phyloP scores from a whole-genome alignment of 2,797 vertebrate genomes.

The Falco rusticolus region DNA sequence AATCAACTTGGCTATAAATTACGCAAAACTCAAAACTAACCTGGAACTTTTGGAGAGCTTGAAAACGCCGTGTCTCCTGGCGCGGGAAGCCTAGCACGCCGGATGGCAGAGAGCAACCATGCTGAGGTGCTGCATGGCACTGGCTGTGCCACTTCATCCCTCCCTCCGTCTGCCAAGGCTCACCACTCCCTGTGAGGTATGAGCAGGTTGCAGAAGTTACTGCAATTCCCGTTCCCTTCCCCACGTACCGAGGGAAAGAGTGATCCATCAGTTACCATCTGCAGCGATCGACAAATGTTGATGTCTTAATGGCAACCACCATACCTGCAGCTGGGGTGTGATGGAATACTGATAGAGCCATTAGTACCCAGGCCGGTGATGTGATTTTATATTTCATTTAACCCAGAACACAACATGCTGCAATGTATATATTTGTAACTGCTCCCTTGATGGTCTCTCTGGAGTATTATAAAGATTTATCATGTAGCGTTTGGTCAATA shows the following conservation, averaged over 20 bases:
- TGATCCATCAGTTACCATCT: not conserved
- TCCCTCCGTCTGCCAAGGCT: not conserved
- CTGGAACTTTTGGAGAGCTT: not conserved
- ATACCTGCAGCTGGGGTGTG: constrained; percentile 25
- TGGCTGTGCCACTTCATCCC: not conserved
- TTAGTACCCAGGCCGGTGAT: constrained; percentile 35
- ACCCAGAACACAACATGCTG: constrained; percentile 58
- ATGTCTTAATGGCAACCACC: constrained; percentile 31
- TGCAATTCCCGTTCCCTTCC: not conserved
- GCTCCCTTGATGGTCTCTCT: constrained; percentile 62
- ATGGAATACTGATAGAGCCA: constrained; percentile 49
- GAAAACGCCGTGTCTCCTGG: not conserved
- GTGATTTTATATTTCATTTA: constrained; percentile 64
- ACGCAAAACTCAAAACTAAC: constrained; percentile 9
- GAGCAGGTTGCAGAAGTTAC: not conserved
- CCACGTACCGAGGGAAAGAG: not conserved
- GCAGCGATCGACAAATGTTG: not conserved
- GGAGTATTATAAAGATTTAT: constrained; percentile 72
- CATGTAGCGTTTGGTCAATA: constrained; percentile 68
- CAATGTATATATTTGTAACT: constrained; percentile 69
- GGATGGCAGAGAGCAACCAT: fast-evolving
- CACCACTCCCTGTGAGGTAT: fast-evolving
- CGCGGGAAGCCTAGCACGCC: fast-evolving
- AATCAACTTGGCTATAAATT: constrained; percentile 34
- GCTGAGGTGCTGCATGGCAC: fast-evolving